phyloP scores from a whole-genome alignment of 1,140 invertebrate genomes.

The Apis laboriosa region DNA sequence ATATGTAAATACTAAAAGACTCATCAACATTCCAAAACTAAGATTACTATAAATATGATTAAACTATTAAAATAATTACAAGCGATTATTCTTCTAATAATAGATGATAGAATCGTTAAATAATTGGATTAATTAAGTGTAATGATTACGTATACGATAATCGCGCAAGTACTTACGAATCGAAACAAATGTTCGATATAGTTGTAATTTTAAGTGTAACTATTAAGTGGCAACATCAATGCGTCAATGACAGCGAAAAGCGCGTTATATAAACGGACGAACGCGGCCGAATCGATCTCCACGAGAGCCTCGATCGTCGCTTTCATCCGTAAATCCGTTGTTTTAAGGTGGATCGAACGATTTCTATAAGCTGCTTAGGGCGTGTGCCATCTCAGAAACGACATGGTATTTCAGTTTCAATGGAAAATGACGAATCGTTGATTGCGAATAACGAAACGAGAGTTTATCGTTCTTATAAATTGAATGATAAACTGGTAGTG shows the following conservation, averaged over 20 bases:
- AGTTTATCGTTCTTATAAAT: not conserved
- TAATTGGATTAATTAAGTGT: slow-evolving; percentile 9
- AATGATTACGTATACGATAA: not conserved
- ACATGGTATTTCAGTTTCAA: slow-evolving; percentile 12
- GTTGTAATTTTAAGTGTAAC: slow-evolving; percentile 13
- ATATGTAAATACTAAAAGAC: not conserved
- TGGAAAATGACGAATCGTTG: slow-evolving; percentile 42
- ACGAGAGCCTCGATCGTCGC: slow-evolving; percentile 52
- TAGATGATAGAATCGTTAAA: slow-evolving; percentile 3
- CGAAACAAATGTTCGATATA: not conserved
- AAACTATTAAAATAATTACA: not conserved
- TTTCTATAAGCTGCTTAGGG: slow-evolving; percentile 27
- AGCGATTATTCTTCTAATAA: not conserved
- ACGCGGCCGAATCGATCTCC: slow-evolving; percentile 54
- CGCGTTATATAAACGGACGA: slow-evolving; percentile 40
- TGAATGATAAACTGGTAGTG: not conserved
- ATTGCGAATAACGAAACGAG: not conserved
- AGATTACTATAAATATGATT: not conserved
- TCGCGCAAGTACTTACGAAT: slow-evolving; percentile 10
- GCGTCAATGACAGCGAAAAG: slow-evolving; percentile 42
- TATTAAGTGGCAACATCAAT: not conserved
- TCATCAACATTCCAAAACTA: not conserved
- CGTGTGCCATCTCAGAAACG: slow-evolving; percentile 40
- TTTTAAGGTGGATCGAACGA: slow-evolving; percentile 35
- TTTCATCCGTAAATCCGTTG: slow-evolving; percentile 46